phyloP scores from a whole-genome alignment of 2,797 vertebrate genomes.

The Hylomyscus alleni region DNA sequence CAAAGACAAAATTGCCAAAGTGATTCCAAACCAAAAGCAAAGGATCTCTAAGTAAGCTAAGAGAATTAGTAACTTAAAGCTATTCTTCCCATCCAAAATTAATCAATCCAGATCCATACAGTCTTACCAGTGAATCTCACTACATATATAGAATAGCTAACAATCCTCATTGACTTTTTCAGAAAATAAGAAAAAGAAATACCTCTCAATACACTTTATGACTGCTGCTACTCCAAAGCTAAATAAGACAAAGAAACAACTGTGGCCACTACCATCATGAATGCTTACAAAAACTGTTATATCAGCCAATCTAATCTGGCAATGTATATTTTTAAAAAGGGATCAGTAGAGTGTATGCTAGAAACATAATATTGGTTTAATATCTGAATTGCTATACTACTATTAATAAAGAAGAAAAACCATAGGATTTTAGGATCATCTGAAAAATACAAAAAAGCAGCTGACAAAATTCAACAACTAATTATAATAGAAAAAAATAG shows the following conservation, averaged over 20 bases:
- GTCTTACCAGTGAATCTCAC: not conserved
- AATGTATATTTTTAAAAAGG: not conserved
- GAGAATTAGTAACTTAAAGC: not conserved
- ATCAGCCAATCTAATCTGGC: not conserved
- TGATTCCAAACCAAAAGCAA: not conserved
- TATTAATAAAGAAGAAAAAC: not conserved
- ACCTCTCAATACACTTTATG: slow-evolving; percentile 13
- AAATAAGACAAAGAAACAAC: not conserved
- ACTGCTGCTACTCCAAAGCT: not conserved
- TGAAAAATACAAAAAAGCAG: not conserved
- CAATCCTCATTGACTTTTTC: slow-evolving; percentile 2
- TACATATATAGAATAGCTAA: not conserved
- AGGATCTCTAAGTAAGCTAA: not conserved
- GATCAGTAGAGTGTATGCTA: not conserved
- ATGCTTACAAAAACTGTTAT: not conserved
- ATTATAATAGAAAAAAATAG: not conserved
- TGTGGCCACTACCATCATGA: not conserved
- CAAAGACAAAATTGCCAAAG: not conserved
- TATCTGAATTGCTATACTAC: not conserved
- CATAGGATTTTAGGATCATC: not conserved
- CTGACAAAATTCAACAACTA: not conserved
- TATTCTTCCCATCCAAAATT: not conserved
- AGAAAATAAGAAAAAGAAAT: not conserved
- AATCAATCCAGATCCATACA: not conserved
- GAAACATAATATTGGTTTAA: not conserved